Percentiles rank a stretch among this genome's conserved stretches.
Evolutionary conservation across 2,888 invertebrate genomes (phyloP).

Genomic region (Meandrusa payeni): DNA sequence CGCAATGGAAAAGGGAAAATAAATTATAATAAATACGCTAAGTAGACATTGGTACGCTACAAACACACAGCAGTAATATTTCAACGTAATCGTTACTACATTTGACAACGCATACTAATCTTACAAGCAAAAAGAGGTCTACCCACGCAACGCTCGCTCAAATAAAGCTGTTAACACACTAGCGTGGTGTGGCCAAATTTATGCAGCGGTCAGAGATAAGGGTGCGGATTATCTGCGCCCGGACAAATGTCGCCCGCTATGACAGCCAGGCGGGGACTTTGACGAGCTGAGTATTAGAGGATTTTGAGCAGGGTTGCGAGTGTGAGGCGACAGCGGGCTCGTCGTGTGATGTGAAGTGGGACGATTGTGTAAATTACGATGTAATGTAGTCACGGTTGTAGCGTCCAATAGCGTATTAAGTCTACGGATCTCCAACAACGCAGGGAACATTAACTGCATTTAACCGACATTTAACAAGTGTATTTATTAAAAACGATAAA

Average conservation of each 20-base stretch:
- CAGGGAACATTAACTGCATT: too few species aligned
- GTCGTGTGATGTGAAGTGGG: not conserved
- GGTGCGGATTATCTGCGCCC: slow-evolving; percentile 43
- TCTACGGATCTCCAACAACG: too few species aligned
- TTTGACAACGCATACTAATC: not conserved
- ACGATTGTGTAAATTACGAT: too few species aligned
- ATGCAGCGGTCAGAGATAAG: slow-evolving; percentile 40
- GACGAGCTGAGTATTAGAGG: slow-evolving; percentile 19
- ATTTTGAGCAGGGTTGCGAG: slow-evolving; percentile 3
- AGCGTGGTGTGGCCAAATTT: slow-evolving; percentile 35
- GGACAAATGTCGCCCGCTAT: slow-evolving; percentile 35
- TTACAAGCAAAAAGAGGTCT: slow-evolving; percentile 5
- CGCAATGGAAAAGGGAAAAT: too few species aligned
- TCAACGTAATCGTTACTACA: too few species aligned
- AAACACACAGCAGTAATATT: too few species aligned
- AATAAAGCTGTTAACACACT: slow-evolving; percentile 16
- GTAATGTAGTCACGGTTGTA: too few species aligned
- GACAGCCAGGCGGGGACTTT: slow-evolving; percentile 28
- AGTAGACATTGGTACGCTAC: too few species aligned
- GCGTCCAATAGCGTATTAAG: too few species aligned
- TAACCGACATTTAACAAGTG: too few species aligned
- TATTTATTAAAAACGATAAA: too few species aligned
- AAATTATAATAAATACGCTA: too few species aligned
- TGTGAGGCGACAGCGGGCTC: not conserved
- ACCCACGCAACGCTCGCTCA: slow-evolving; percentile 3